Base-by-base conservation (phyloP, 2,113 vertebrate species). In the Microtus oregoni region DNA sequence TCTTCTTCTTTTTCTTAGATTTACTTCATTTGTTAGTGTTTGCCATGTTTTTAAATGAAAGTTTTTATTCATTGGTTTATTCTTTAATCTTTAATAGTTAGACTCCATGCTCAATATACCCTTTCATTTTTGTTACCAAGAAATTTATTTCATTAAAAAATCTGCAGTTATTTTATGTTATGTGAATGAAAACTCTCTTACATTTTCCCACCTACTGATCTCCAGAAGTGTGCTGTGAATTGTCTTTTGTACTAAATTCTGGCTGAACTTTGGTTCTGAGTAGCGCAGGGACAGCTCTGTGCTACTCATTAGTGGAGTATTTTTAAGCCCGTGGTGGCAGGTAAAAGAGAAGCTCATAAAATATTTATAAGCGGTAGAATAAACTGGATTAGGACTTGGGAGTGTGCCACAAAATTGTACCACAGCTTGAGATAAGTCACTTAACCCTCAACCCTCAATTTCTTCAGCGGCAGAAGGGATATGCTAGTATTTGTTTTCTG, bases 261-360 rank as follows among this genome's bases (percentile, higher is more conserved):
- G n/a, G 76, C 15, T 96, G 90, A 96, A 97, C 90, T 97, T 93
- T 97, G 85, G 65, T 95, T 96, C 67, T 68, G 30, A 89, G 75
- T 86, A 70, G 91, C 88, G 82, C 67, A 92, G 90, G 95, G 85
- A 94, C 52, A 63, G 81, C 86, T 92, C 86, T 70, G 38, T 92
- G 95, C 86, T 87, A 32, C 94, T 97, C 96, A 91, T 96, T 95
- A 94, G 91, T 94, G 41, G 89, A 92, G 79, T 79, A 63, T 96
- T 94, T 90, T 86, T 61, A 96, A 95, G 73, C 61, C 96, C 19
- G 0, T 86, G 22, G 94, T 94, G 92, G 82, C 89, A 94, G 77
- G 94, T 82, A 70, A 83, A 83, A 52, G 55, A 95, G 44, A 97
- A 35, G 17, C 19, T 91, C 77, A 83, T 95, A 72, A 89, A 97